Evolutionary conservation across 2,113 vertebrate species (phyloP), one percentile per base, ranked within the genome.

Genomic region (Oplegnathus fasciatus): DNA sequence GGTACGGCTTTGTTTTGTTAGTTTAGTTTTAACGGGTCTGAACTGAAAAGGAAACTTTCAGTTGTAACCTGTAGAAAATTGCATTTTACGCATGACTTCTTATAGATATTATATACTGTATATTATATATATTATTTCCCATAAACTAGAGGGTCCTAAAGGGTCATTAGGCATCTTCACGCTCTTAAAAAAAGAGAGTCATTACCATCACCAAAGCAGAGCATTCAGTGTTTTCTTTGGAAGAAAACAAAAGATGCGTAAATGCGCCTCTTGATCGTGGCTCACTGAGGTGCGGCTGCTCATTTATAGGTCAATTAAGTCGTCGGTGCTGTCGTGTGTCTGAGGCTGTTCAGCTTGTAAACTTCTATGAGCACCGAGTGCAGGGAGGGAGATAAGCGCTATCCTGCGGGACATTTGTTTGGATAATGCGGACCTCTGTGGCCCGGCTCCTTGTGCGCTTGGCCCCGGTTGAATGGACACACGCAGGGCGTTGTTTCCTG

Each of bases 401-500:
- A 34, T 91, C 85, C 81, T 71, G 77, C 82, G 40, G 86, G 48
- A 77, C 58, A 32, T 70, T 75, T 93, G 90, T 93, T 94, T 94
- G 88, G 87, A 91, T 83, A 91, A 61, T 30, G 66, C 22, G 66
- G 80, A 89, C 84, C 89, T 83, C 48, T 71, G 81, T 73, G 89
- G 78, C 75, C 80, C 84, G 70, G 74, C 86, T 89, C 54, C 84
- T 88, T 87, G 82, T 72, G 82, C 86, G 58, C 54, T 85, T 91
- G 90, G 89, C 91, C 87, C 79, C 34, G 62, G 75, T 69, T 92
- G 83, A 93, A 91, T 93, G 85, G 82, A 81, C 75, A 58, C 80
- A 85, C 71, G 20, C 86, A 88, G 87, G 90, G 93, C 94, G 93
- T 93, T 92, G 88, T 93, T 95, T 96, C 95, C 95, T 94, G 93